Percentiles rank a stretch among this genome's conserved stretches.
Evolutionary conservation across 2,113 vertebrate genomes (phyloP).

Genomic region (Hypocryptadius cinnamomeus): DNA sequence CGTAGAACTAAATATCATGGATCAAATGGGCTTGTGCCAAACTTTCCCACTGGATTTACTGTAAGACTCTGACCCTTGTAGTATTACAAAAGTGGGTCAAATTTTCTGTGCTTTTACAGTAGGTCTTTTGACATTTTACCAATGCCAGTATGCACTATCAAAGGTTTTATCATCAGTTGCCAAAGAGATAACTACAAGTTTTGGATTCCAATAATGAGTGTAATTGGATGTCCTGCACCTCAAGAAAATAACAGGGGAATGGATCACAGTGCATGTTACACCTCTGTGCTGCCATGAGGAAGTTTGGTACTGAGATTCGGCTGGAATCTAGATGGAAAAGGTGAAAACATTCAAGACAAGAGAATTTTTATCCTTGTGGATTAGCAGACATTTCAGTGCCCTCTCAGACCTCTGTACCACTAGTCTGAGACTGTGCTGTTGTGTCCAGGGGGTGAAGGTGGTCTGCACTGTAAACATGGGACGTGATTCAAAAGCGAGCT

Average conservation of each 20-base stretch:
- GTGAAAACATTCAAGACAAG: not conserved
- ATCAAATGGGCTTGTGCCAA: constrained; percentile 55
- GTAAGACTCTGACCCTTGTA: constrained; percentile 53
- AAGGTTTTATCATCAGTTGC: constrained; percentile 52
- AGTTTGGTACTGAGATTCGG: not conserved
- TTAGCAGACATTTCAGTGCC: not conserved
- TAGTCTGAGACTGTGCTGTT: fast-evolving
- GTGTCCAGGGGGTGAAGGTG: not conserved
- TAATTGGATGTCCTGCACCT: not conserved
- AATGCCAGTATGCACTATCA: not conserved
- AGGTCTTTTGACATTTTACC: constrained; percentile 61
- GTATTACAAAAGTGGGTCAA: constrained; percentile 65
- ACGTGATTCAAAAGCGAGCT: not conserved
- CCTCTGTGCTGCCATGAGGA: not conserved
- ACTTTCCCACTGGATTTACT: constrained; percentile 53
- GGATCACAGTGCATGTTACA: not conserved
- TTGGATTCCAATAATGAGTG: constrained; percentile 51
- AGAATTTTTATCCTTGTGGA: not conserved
- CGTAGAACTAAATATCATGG: constrained; percentile 56
- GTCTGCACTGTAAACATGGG: not conserved
- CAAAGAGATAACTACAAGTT: constrained; percentile 54
- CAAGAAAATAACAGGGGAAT: not conserved
- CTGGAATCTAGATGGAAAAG: not conserved
- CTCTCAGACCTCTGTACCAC: not conserved
- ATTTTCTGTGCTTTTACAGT: constrained; percentile 36